Evolutionary conservation across 2,888 invertebrate species (phyloP).

Genomic region (Cotesia congregata): DNA sequence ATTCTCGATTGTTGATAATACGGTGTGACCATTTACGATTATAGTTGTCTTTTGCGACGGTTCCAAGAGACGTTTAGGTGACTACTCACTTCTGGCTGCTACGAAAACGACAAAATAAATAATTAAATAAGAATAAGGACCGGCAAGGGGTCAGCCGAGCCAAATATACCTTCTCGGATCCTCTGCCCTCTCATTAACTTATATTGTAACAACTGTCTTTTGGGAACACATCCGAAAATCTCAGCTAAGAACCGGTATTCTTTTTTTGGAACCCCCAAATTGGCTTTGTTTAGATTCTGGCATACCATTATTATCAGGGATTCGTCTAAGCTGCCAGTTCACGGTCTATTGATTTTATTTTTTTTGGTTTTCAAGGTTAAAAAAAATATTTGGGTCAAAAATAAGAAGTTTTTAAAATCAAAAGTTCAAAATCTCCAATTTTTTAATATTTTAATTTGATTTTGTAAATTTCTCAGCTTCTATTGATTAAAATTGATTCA

Average conservation of each 20-base stretch:
- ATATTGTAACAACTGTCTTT: not conserved
- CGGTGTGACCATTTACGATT: slow-evolving; percentile 38
- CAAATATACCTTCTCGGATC: slow-evolving; percentile 23
- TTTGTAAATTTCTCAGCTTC: too few species aligned
- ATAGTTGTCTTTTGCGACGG: slow-evolving; percentile 32
- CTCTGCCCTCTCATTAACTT: slow-evolving; percentile 25
- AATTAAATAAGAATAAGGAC: slow-evolving; percentile 10
- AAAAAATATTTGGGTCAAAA: too few species aligned
- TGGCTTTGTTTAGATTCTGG: slow-evolving; percentile 24
- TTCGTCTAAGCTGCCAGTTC: too few species aligned
- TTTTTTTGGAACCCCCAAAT: slow-evolving; percentile 21
- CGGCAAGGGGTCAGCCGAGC: slow-evolving; percentile 24
- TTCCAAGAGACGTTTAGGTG: slow-evolving; percentile 38
- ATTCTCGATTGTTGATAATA: slow-evolving; percentile 39
- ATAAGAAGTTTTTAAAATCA: too few species aligned
- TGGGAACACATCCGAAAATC: not conserved
- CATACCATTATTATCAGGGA: too few species aligned
- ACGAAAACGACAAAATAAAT: slow-evolving; percentile 2
- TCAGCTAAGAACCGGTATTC: not conserved
- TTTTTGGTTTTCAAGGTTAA: too few species aligned
- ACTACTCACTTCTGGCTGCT: not conserved
- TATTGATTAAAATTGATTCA: too few species aligned
- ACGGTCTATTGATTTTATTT: too few species aligned
- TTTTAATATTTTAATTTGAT: too few species aligned
- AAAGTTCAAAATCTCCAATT: too few species aligned